Evolutionary conservation across 2,113 vertebrate genomes (phyloP).

Genomic region (Zeus faber): DNA sequence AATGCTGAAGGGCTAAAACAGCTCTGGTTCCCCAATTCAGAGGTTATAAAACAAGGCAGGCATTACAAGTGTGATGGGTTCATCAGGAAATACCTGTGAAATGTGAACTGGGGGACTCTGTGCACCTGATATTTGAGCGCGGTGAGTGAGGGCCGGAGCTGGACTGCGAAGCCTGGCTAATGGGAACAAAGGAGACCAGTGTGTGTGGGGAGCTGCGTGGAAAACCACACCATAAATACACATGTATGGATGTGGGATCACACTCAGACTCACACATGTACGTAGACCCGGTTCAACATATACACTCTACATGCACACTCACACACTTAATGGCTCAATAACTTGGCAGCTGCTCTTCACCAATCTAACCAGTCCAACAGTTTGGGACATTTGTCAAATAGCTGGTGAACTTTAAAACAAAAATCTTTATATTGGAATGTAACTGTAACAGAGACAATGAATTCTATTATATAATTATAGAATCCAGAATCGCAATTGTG

Average conservation of each 20-base stretch:
- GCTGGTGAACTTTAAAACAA: constrained; percentile 7
- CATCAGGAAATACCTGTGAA: constrained; percentile 2
- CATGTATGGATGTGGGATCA: background rate
- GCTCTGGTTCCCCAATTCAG: background rate
- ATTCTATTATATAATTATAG: too few relatives aligned
- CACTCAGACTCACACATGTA: background rate
- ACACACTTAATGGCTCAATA: background rate
- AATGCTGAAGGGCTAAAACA: too few relatives aligned
- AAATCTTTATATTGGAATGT: background rate
- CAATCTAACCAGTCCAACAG: constrained; percentile 6
- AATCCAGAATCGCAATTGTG: too few relatives aligned
- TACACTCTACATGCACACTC: constrained; percentile 4
- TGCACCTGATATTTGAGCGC: constrained; percentile 29
- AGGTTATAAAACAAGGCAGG: background rate
- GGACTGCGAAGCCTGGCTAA: constrained; percentile 7
- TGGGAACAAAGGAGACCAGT: constrained; percentile 39
- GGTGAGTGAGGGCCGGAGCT: constrained; percentile 30
- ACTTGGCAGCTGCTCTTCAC: background rate
- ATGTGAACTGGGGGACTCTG: constrained; percentile 15
- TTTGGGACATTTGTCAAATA: constrained; percentile 5
- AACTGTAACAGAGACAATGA: too few relatives aligned
- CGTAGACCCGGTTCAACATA: constrained; percentile 7
- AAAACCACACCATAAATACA: background rate
- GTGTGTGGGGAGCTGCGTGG: constrained; percentile 1
- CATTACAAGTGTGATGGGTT: background rate